phyloP scores from a whole-genome alignment of 2,888 invertebrate species.

The Malachius bipustulatus region DNA sequence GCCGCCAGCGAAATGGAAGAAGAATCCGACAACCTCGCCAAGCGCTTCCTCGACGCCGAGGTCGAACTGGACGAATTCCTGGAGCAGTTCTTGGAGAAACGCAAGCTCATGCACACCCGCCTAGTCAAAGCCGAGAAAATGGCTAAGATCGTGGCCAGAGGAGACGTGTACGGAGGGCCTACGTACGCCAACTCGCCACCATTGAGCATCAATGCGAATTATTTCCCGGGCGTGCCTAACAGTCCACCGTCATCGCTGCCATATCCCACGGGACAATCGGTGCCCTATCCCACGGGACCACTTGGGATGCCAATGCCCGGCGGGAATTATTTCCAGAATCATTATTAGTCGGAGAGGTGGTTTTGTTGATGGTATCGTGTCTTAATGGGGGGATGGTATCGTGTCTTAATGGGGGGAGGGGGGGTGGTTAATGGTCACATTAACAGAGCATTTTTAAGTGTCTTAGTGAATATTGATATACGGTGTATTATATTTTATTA shows the following conservation, averaged over 20 bases:
- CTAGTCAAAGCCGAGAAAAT: constrained; percentile 92
- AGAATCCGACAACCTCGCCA: constrained; percentile 73
- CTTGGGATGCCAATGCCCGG: constrained; percentile 67
- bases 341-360: constrained; percentile 28
- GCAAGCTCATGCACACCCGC: constrained; percentile 67
- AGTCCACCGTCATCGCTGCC: no score
- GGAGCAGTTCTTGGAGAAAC: constrained; percentile 64
- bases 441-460: no score
- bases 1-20: constrained; percentile 90
- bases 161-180: constrained; percentile 27
- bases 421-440: no score
- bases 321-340: constrained; percentile 29
- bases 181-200: constrained; percentile 35
- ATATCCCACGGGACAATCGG: constrained; percentile 27
- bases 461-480: no score
- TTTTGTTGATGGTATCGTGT: no score
- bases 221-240: constrained; percentile 37
- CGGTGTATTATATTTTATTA: no score
- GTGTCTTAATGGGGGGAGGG: no score
- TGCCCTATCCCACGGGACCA: constrained; percentile 61
- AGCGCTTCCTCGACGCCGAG: constrained; percentile 65
- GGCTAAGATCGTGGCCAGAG: constrained; percentile 51
- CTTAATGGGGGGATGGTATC: no score
- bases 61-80: constrained; percentile 70
- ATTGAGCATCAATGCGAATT: constrained; percentile 32